Evolutionary conservation across 2,888 invertebrate species (phyloP).

Genomic region (Lithophane ornitopus): DNA sequence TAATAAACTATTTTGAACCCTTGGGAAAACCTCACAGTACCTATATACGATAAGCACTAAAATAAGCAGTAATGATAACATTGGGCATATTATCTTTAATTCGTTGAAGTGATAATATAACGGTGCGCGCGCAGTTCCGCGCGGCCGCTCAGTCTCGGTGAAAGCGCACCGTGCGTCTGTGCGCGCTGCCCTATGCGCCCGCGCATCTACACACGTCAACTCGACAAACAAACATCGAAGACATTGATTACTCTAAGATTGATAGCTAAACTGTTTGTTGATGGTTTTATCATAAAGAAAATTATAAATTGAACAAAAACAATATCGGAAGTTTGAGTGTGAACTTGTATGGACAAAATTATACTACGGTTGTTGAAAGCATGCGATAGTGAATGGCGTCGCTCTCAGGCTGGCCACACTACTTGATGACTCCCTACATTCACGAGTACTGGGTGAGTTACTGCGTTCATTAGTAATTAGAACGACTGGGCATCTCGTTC

Average conservation of each 20-base stretch:
- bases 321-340: neutral
- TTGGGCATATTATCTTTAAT: constrained; percentile 42
- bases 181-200: constrained; percentile 29
- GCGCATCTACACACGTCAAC: constrained; percentile 11
- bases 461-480: neutral
- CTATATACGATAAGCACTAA: constrained; percentile 24
- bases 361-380: neutral
- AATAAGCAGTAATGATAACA: constrained; percentile 37
- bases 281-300: constrained; percentile 3
- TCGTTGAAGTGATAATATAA: constrained; percentile 45
- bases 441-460: constrained; percentile 32
- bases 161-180: constrained; percentile 33
- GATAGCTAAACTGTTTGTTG: neutral
- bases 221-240: neutral
- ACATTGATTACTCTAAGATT: neutral
- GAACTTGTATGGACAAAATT: neutral
- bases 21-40: constrained; percentile 10
- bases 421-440: constrained; percentile 7
- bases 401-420: neutral
- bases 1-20: neutral
- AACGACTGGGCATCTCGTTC: neutral
- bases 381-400: neutral
- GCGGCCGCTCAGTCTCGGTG: constrained; percentile 31
- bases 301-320: too few species aligned
- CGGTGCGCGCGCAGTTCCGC: constrained; percentile 21